A percentile compares a stretch with the other conserved stretches of the same genome.
Conservation (phyloP, 2,888 invertebrate genomes). For the Mythimna albipuncta region DNA sequence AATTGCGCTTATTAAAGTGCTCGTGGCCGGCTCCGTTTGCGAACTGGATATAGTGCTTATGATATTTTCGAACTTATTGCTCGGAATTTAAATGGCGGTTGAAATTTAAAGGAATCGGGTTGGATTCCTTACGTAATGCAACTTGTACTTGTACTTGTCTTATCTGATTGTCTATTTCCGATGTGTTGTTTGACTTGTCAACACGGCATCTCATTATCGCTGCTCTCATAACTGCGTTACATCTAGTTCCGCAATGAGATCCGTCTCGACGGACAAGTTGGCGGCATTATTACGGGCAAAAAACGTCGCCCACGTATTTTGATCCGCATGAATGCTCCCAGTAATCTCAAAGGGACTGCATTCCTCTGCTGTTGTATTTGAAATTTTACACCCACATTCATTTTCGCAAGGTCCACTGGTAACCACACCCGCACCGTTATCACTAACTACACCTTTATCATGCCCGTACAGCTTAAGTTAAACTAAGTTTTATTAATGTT, state of each 20-base stretch:
- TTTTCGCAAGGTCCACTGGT: constrained; percentile 70
- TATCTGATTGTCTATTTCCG: constrained; percentile 60
- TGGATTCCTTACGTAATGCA: constrained; percentile 54
- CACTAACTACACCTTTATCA: constrained; percentile 64
- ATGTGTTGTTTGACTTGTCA: constrained; percentile 60
- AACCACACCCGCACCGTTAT: constrained; percentile 70
- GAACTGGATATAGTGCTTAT: constrained; percentile 49
- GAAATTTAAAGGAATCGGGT: constrained; percentile 44
- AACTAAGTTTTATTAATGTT: constrained; percentile 55
- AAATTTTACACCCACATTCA: constrained; percentile 68
- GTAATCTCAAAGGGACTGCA: constrained; percentile 68
- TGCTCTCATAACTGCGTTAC: constrained; percentile 65
- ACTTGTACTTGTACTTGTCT: constrained; percentile 43
- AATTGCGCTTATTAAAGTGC: constrained; percentile 79
- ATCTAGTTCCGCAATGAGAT: constrained; percentile 70
- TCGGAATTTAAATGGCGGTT: constrained; percentile 43
- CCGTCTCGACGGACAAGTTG: constrained; percentile 59
- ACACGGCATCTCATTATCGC: constrained; percentile 58
- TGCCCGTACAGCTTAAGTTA: constrained; percentile 59
- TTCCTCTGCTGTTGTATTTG: constrained; percentile 58
- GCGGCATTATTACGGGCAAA: constrained; percentile 60
- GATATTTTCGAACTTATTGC: constrained; percentile 50
- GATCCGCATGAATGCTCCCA: constrained; percentile 65
- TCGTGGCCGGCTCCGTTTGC: constrained; percentile 57
- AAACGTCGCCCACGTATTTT: constrained; percentile 62